Evolutionary conservation across 1,140 invertebrate genomes (phyloP), one percentile per base, ranked within the genome.

Genomic region (Listronotus oregonensis): DNA sequence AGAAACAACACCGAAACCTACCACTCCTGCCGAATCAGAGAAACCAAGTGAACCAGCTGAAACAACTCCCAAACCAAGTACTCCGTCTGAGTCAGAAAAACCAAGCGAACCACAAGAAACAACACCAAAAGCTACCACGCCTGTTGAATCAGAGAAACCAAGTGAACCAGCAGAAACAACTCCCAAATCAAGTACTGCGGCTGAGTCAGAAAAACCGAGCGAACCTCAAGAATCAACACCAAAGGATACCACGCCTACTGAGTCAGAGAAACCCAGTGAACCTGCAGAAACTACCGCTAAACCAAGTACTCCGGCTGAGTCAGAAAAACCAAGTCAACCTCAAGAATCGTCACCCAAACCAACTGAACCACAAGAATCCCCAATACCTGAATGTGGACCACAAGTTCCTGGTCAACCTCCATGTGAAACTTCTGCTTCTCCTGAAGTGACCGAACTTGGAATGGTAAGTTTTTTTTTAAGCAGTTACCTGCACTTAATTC

Each of bases 241-340:
- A 1, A 27, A 59, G 17, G 21, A 43, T 4, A 47, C 43, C 2
- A 47, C 42, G 4, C 15, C 43, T 21, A 47, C 12, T 5, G 27
- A 27, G 18, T 42, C 55, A 9, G 55, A 21, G 32, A 15, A 57
- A 31, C 15, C 39, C 43, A 57, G 17, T 43, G 8, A 7, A 44
- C 18, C 50, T 6, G 7, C 5, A 52, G 32, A 52, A 52, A 17
- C 50, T 2, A 52, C 50, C 2, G 4, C 50, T 17, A 46, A 46
- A 52, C 4, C 55, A 4, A 44, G 18, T n/a, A 1, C 55, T n/a
- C 27, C 55, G 12, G 11, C 12, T 14, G n/a, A 14, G n/a, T 42
- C 37, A 8, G 18, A 21, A 11, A 2, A 15, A 57, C 52, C 61
- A 55, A 55, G 50, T 31, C 39, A 54, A 44, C 42, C 61, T 55